Conservation (phyloP, 2,888 invertebrate genomes). For the Operophtera brumata region DNA sequence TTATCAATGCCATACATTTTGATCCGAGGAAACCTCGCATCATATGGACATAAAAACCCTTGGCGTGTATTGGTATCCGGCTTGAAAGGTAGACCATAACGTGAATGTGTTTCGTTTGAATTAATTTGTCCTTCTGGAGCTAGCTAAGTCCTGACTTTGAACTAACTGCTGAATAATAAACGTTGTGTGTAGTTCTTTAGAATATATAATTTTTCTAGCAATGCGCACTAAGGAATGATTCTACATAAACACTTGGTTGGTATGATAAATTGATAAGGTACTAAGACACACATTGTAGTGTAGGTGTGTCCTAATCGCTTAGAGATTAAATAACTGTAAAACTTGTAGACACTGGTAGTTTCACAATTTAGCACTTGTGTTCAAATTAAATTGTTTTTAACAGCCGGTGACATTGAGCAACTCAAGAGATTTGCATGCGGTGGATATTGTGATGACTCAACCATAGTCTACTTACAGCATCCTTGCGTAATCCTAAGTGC, state of each 20-base stretch:
- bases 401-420: constrained; percentile 90
- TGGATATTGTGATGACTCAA: constrained; percentile 91
- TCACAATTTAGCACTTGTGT: background rate
- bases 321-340: background rate
- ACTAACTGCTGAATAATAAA: background rate
- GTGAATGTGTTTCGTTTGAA: background rate
- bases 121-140: constrained; percentile 6
- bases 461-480: constrained; percentile 92
- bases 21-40: constrained; percentile 93
- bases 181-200: background rate
- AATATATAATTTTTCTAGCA: background rate
- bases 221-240: background rate
- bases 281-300: too few relatives aligned
- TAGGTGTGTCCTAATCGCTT: background rate
- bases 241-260: background rate
- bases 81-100: constrained; percentile 84
- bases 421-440: constrained; percentile 91
- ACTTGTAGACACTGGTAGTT: background rate
- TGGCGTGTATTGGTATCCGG: constrained; percentile 94
- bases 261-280: background rate
- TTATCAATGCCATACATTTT: constrained; percentile 93
- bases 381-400: constrained; percentile 27
- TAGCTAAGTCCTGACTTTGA: background rate
- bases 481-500: constrained; percentile 93
- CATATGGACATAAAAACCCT: constrained; percentile 92